A percentile compares a stretch with the other conserved stretches of the same genome.
phyloP scores from a whole-genome alignment of 2,113 vertebrate genomes.

The Prochilodus magdalenae region DNA sequence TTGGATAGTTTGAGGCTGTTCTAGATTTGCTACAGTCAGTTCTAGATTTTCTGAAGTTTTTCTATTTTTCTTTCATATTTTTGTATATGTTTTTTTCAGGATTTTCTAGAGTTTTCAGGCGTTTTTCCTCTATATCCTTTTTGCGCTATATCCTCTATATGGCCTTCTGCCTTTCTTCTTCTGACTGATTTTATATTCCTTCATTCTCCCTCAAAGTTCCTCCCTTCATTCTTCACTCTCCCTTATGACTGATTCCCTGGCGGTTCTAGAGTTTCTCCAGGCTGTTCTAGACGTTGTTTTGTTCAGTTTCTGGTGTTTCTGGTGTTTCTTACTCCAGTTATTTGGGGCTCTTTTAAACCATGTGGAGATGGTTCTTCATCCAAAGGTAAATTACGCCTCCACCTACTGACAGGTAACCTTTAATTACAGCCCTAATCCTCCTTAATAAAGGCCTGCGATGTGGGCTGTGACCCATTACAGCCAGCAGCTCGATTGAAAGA shows the following conservation, averaged over 20 bases:
- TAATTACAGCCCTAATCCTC: conserved; percentile 76
- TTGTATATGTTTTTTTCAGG: background rate
- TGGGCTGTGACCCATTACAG: conserved; percentile 72
- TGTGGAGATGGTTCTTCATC: conserved; percentile 61
- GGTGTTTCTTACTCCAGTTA: conserved; percentile 26
- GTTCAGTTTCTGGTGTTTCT: conserved; percentile 25
- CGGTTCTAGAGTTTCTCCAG: conserved; percentile 56
- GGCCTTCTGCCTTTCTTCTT: background rate
- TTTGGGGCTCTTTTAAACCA: conserved; percentile 49
- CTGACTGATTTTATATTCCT: too few species aligned
- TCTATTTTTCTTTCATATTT: too few species aligned
- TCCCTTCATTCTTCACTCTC: background rate
- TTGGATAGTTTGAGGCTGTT: too few species aligned
- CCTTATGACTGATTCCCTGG: too few species aligned
- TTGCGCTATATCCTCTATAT: too few species aligned
- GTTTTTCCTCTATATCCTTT: too few species aligned
- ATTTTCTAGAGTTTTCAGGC: background rate
- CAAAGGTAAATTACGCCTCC: conserved; percentile 77
- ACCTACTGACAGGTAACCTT: conserved; percentile 78
- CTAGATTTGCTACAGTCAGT: too few species aligned
- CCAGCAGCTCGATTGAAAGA: conserved; percentile 60
- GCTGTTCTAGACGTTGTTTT: background rate
- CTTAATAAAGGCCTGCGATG: conserved; percentile 70
- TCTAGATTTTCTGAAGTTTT: background rate
- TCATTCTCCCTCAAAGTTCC: background rate